Conservation (phyloP, 2,113 vertebrate species). For the Thinocorus orbignyianus region DNA sequence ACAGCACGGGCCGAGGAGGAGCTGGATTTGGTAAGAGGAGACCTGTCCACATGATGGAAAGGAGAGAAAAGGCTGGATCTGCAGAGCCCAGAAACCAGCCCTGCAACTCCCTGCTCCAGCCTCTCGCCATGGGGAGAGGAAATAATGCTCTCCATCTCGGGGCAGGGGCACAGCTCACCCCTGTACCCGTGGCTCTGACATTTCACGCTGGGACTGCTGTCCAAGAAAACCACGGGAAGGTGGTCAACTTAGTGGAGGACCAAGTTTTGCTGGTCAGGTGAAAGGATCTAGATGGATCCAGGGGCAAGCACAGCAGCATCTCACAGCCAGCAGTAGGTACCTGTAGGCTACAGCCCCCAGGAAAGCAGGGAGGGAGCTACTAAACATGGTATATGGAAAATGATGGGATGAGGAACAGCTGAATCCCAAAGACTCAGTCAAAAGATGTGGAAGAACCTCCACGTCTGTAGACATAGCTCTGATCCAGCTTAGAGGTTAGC, state of each 20-base stretch:
- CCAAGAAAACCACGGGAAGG: background rate
- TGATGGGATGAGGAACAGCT: background rate
- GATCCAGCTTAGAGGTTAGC: background rate
- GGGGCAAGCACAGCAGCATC: background rate
- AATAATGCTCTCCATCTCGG: rapidly evolving
- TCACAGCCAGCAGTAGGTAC: background rate
- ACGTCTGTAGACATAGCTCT: background rate
- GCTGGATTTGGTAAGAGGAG: background rate
- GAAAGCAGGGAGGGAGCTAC: background rate
- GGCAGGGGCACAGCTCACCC: background rate
- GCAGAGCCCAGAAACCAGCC: background rate
- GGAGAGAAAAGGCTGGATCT: background rate
- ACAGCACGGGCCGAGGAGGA: background rate
- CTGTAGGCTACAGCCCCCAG: background rate
- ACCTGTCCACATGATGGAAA: background rate
- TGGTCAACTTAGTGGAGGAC: background rate
- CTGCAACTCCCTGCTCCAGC: background rate
- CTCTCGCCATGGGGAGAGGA: rapidly evolving
- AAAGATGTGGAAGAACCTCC: background rate
- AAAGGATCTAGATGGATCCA: background rate
- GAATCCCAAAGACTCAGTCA: background rate
- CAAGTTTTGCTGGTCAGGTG: background rate
- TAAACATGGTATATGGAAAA: background rate
- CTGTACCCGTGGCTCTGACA: background rate
- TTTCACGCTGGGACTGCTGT: background rate